Base-by-base conservation (phyloP, 2,888 invertebrate genomes). In the Chrysina gloriosa region DNA sequence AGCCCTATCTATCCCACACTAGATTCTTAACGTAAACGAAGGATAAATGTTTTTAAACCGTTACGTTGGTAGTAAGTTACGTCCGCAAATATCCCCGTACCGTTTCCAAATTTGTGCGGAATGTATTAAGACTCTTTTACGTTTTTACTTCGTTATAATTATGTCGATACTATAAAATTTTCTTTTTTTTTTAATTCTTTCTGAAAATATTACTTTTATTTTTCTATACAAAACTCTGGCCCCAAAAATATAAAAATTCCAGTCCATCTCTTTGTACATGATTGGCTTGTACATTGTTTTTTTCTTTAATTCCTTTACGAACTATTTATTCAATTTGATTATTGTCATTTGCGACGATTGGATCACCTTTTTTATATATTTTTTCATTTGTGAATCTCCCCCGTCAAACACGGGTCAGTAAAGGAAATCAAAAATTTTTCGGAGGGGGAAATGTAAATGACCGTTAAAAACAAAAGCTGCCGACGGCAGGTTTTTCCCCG, bases 201-300 rank as follows among this genome's bases (percentile, higher is more conserved):
- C 54, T 69, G 71, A 73, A 76, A 75, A 76, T 74, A 73, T 69
- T n/a, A 45, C 67, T 70, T 65, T 48, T 68, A 71, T 68, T 64
- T 65, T 66, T 65, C n/a, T n/a, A n/a, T n/a, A 61, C 47, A 70
- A 69, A 69, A 72, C 68, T 70, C 34, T 67, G 69, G 70, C 70
- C 74, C 73, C 65, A 71, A 73, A 72, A 71, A 70, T 67, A 64
- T 71, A 70, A 65, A 64, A 73, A 74, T 78, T 80, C 79, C 80
- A 80, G 80, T 80, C 78, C 78, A 79, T 79, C 77, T 78, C 77
- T 77, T 78, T 63, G 68, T 68, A 68, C 65, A 65, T 65, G 45
- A 63, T 68, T 68, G 47, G 45, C 31, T 68, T 70, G 45, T 42
- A 56, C 66, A 66, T 69, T 48, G 11, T 48, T 11, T 11, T 27